Base-by-base conservation (phyloP, 2,888 invertebrate genomes). In the Drosophila koepferae region DNA sequence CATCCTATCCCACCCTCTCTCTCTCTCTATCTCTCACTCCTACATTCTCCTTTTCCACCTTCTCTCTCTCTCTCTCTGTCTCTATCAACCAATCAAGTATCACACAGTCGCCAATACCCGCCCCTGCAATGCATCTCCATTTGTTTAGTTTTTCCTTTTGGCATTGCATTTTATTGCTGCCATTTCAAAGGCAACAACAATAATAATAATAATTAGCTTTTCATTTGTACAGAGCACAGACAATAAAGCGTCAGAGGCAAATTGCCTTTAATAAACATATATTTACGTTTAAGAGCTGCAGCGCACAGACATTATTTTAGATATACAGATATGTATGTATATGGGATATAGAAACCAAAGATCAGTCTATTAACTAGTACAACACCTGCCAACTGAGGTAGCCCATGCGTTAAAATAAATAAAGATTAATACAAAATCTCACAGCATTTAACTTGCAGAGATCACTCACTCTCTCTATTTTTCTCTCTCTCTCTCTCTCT, bases 201-300 rank as follows among this genome's bases (percentile, higher is more conserved):
- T 20, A 41, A 49, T 31, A 41, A 49, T 31, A 60, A 49, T 40
- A 60, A 61, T 43, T 40, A 20, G 53, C 40, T 31, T 34, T 43
- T 31, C 41, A 34, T 41, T 62, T 34, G 61, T 16, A 43, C 34
- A 12, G 53, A 43, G 34, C 54, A 43, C 53, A 34, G 51, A 18
- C 46, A 59, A 59, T 59, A 38, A 59, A 46, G 36, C 46, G 34
- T 23, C 58, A 12, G 48, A 31, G 18, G 51, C 61, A 61, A 61
- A 20, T 62, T 53, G 41, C 41, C 41, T 48, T 23, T 31, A 43
- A 62, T 62, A 43, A 34, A 51, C 36, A 34, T 43, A 34, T 54
- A 54, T 54, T 43, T 62, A 43, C 41, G n/a, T 23, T 9, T 5
- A 41, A 56, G 18, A 4, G 8, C 28, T 18, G 38, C 23, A 4